Evolutionary conservation across 37 sponge, comb jelly and placozoan genomes (phyloP), one percentile per base, ranked within the genome.

Genomic region (Lycopodina hypogea): DNA sequence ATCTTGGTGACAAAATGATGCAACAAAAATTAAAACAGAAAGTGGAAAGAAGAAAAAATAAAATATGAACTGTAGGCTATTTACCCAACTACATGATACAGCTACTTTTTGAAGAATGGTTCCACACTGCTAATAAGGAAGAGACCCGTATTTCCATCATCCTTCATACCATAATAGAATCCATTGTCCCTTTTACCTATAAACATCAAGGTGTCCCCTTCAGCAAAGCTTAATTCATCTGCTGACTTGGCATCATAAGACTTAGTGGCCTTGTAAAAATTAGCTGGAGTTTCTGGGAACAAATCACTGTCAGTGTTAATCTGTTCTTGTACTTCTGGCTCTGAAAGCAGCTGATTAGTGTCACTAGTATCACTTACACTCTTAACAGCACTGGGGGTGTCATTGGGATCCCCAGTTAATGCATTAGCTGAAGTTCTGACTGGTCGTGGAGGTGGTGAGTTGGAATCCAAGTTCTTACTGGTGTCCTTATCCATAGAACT

Each of bases 61-160:
- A 41, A 71, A 71, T 22, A 41, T 45, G 8, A 45, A 71, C 3
- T 42, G 6, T 4, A 48, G 9, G 6, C 6, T n/a, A n/a, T n/a
- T n/a, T n/a, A n/a, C n/a, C n/a, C n/a, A 48, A 23, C 26, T 71
- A 41, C 26, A 45, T 35, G 23, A 23, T 45, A 71, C 24, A 45
- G 36, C 6, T 48, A 74, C 38, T 56, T 37, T 2, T 33, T 52
- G 56, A 51, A 21, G 48, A 89, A 75, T 15, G 75, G 80, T 69
- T 87, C 86, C 36, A 92, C 88, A 48, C 38, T 29, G 38, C 60
- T 42, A 7, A 74, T 33, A n/a, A 85, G 88, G 66, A 85, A 92
- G 6, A 92, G 35, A 37, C 88, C 93, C 63, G 89, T 92, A 14
- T 73, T 72, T 0, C 88, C 88, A 81, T 87, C 74, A 38, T 92